These are phyloP conservation scores for Steinernema khuongi DNA, from an alignment of 1,140 invertebrate species.

Conservation along the genomic window DNA sequence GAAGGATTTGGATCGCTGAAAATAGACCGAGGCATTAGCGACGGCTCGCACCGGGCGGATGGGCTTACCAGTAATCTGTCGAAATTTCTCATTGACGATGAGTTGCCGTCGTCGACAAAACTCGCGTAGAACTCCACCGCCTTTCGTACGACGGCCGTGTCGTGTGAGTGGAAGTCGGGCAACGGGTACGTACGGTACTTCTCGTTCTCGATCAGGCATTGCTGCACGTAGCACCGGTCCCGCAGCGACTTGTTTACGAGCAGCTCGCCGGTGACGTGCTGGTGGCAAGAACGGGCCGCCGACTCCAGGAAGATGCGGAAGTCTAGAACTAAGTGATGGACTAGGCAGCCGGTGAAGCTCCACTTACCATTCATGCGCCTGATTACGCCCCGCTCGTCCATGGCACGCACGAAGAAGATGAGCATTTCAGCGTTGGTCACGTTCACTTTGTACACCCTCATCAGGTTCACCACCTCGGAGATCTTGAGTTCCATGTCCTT, in stretches of 20 bases:
- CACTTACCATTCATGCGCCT: not conserved
- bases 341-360: not conserved
- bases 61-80: not conserved
- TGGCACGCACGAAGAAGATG: not conserved
- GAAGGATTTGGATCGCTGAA: not conserved
- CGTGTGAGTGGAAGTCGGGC: not conserved
- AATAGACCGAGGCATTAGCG: not conserved
- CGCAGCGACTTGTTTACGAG: not conserved
- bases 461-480: not conserved
- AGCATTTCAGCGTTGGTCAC: not conserved
- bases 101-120: not conserved
- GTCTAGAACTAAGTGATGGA: not conserved
- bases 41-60: not conserved
- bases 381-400: not conserved
- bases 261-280: not conserved
- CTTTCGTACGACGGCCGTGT: not conserved
- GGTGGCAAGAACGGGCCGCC: not conserved
- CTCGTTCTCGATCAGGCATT: constrained; percentile 7
- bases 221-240: constrained; percentile 3
- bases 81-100: not conserved
- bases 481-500: not conserved
- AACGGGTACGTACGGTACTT: not conserved
- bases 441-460: not conserved
- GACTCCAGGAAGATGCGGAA: constrained; percentile 4
- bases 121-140: not conserved